phyloP scores from a whole-genome alignment of 2,888 invertebrate genomes.

The Sphaerophoria rueppellii region DNA sequence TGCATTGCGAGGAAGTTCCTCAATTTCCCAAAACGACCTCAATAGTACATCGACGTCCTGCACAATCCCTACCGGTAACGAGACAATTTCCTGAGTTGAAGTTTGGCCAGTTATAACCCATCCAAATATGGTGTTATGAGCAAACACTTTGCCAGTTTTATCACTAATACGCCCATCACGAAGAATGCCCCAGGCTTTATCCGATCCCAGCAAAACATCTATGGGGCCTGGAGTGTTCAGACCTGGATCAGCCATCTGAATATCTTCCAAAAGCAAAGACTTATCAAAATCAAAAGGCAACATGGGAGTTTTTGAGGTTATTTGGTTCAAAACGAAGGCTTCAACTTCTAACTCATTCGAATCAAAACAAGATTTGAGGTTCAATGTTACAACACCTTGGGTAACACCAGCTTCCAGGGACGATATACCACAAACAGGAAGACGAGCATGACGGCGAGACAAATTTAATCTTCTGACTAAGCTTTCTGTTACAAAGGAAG shows the following conservation, averaged over 20 bases:
- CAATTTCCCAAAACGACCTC: slow-evolving; percentile 9
- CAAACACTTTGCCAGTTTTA: background rate
- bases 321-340: slow-evolving; percentile 6
- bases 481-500: background rate
- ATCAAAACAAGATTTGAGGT: background rate
- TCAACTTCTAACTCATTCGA: background rate
- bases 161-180: background rate
- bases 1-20: background rate
- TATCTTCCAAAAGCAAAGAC: background rate
- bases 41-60: background rate
- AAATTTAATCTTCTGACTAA: slow-evolving; percentile 1
- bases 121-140: background rate
- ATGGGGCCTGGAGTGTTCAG: background rate
- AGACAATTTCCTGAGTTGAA: background rate
- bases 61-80: background rate
- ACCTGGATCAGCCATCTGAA: background rate
- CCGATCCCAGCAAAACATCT: slow-evolving; percentile 17
- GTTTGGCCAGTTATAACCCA: background rate
- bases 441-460: slow-evolving; percentile 8
- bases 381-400: slow-evolving; percentile 12
- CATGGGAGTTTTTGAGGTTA: background rate
- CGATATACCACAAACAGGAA: slow-evolving; percentile 7
- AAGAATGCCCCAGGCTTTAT: slow-evolving; percentile 10
- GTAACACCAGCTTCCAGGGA: slow-evolving; percentile 24
- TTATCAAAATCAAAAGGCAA: background rate